Percentiles rank a stretch among this genome's conserved stretches.
These are phyloP conservation scores for Choristoneura fumiferana DNA, from an alignment of 1,140 invertebrate species.

Conservation along the genomic window DNA sequence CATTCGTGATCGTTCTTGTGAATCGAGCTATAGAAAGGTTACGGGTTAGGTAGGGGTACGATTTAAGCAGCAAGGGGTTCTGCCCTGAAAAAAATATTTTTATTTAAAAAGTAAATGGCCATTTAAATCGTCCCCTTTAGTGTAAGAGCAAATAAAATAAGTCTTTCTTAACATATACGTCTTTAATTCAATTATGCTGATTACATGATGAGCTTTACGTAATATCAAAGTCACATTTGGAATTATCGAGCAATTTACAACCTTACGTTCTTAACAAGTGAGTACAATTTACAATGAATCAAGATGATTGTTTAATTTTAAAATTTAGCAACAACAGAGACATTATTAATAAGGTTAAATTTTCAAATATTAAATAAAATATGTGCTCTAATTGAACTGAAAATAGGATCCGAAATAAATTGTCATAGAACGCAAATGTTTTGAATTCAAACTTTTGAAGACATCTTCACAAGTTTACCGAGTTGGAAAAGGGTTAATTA, in stretches of 20 bases:
- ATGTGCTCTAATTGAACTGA: no score
- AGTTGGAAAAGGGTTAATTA: not conserved
- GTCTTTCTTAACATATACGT: constrained; percentile 60
- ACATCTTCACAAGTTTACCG: not conserved
- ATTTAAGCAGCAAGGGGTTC: no score
- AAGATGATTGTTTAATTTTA: constrained; percentile 23
- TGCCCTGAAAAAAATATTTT: no score
- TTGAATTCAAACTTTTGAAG: not conserved
- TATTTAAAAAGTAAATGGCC: no score
- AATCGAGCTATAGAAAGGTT: no score
- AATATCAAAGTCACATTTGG: constrained; percentile 73
- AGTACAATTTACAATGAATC: constrained; percentile 59
- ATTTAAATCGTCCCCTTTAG: not conserved
- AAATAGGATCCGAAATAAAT: not conserved
- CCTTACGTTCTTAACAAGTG: constrained; percentile 56
- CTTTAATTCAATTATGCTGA: constrained; percentile 71
- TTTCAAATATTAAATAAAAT: not conserved
- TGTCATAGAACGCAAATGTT: constrained; percentile 1
- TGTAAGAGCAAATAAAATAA: constrained; percentile 34
- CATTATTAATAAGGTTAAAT: constrained; percentile 8
- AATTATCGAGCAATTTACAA: constrained; percentile 73
- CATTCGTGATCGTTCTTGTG: no score
- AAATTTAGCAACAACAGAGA: not conserved
- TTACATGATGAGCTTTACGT: constrained; percentile 69
- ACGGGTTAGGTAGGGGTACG: no score